A percentile compares a stretch with the other conserved stretches of the same genome.
Conservation (phyloP, 2,888 invertebrate species). For the Orthonevra nobilis region DNA sequence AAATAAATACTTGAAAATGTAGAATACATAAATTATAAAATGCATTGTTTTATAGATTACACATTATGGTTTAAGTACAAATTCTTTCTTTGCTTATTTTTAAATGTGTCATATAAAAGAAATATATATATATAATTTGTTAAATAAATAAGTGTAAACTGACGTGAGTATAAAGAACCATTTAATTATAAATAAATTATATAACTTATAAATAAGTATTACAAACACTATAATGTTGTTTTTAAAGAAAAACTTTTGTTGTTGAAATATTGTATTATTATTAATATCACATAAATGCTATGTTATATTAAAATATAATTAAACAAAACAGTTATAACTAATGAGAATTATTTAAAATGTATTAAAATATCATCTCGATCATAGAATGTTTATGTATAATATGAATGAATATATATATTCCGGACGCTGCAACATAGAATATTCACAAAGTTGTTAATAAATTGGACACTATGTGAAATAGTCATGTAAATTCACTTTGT, state of each 20-base stretch:
- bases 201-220: constrained; percentile 71
- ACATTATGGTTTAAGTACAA: constrained; percentile 58
- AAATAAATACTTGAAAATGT: background rate
- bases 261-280: constrained; percentile 58
- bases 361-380: constrained; percentile 49
- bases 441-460: constrained; percentile 41
- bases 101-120: constrained; percentile 3
- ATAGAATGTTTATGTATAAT: constrained; percentile 38
- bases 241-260: constrained; percentile 71
- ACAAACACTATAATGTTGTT: constrained; percentile 73
- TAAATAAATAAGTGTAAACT: constrained; percentile 52
- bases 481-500: constrained; percentile 22
- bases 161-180: constrained; percentile 56
- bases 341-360: constrained; percentile 21
- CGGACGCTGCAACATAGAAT: constrained; percentile 13
- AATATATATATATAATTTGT: constrained; percentile 64
- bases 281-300: constrained; percentile 29
- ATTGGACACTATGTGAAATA: constrained; percentile 37
- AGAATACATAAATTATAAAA: background rate
- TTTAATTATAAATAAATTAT: constrained; percentile 51
- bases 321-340: constrained; percentile 1
- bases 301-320: constrained; percentile 45
- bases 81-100: constrained; percentile 29
- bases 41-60: constrained; percentile 30
- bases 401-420: background rate